A percentile compares a stretch with the other conserved stretches of the same genome.
These are phyloP conservation scores for Volucella zonaria DNA, from an alignment of 2,888 invertebrate genomes.

Conservation along the genomic window DNA sequence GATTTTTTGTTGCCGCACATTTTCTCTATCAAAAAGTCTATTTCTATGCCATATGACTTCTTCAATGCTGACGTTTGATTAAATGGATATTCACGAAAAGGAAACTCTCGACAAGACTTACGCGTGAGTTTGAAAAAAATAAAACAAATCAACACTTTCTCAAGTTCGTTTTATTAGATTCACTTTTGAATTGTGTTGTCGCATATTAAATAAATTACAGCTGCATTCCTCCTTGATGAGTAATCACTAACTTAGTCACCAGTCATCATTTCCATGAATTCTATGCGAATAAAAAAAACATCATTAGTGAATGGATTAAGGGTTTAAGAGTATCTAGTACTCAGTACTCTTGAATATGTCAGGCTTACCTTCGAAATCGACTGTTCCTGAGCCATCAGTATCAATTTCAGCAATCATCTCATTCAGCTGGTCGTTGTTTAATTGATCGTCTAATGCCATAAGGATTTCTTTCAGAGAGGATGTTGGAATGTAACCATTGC, in stretches of 20 bases:
- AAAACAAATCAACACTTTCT: constrained; percentile 55
- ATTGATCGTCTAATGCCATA: constrained; percentile 96
- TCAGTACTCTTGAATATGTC: neutral
- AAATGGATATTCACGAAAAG: too few species aligned
- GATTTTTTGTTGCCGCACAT: too few species aligned
- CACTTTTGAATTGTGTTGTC: constrained; percentile 54
- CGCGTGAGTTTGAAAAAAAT: too few species aligned
- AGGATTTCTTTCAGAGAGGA: constrained; percentile 96
- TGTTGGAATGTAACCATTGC: constrained; percentile 97
- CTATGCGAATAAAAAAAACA: constrained; percentile 86
- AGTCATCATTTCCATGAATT: constrained; percentile 98
- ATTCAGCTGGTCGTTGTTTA: constrained; percentile 96
- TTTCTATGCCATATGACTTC: too few species aligned
- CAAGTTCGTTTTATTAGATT: constrained; percentile 64
- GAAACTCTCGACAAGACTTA: too few species aligned
- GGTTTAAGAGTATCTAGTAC: constrained; percentile 9
- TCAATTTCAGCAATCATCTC: constrained; percentile 99
- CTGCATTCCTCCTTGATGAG: constrained; percentile 46
- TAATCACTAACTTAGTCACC: constrained; percentile 87
- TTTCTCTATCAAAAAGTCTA: too few species aligned
- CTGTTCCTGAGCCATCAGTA: constrained; percentile 98
- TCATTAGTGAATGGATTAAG: constrained; percentile 10
- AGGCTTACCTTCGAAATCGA: constrained; percentile 96
- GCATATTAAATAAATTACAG: constrained; percentile 52
- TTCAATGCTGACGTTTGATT: too few species aligned